Percentiles rank a stretch among this genome's conserved stretches.
Evolutionary conservation across 2,888 invertebrate species (phyloP).

Genomic region (Drosophila meridiana): DNA sequence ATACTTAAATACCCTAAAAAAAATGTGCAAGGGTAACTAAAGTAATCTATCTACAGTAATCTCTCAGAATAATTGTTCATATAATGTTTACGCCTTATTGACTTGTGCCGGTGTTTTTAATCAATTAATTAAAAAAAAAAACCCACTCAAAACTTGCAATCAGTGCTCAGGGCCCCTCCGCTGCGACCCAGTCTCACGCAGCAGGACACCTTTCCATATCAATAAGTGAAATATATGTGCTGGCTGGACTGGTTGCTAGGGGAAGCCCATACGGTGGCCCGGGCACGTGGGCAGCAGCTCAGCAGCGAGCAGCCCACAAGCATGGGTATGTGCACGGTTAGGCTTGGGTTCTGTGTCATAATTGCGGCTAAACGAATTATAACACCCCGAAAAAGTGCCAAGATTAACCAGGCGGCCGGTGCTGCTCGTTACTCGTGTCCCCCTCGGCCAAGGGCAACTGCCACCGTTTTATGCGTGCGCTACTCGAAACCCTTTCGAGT

Average conservation of each 20-base stretch:
- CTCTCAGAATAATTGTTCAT: not conserved
- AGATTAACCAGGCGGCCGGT: slow-evolving; percentile 34
- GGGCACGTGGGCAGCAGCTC: slow-evolving; percentile 69
- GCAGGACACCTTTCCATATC: slow-evolving; percentile 56
- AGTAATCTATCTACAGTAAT: too few species aligned
- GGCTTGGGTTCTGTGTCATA: slow-evolving; percentile 71
- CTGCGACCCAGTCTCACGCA: slow-evolving; percentile 37
- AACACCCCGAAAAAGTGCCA: slow-evolving; percentile 69
- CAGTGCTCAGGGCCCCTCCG: slow-evolving; percentile 34
- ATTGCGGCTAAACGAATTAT: slow-evolving; percentile 82
- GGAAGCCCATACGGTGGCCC: slow-evolving; percentile 20
- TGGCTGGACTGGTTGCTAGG: slow-evolving; percentile 32
- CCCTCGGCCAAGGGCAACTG: slow-evolving; percentile 17
- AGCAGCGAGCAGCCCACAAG: slow-evolving; percentile 26
- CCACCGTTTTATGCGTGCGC: slow-evolving; percentile 54
- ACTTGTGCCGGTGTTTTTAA: slow-evolving; percentile 13
- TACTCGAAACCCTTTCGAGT: slow-evolving; percentile 57
- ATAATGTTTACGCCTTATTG: not conserved
- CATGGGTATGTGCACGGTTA: slow-evolving; percentile 39
- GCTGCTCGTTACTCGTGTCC: slow-evolving; percentile 1
- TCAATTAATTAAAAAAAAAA: slow-evolving; percentile 28
- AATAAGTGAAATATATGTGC: slow-evolving; percentile 15
- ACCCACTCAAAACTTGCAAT: slow-evolving; percentile 45
- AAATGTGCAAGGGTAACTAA: not conserved
- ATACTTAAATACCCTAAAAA: not conserved